Evolutionary conservation across 2,113 vertebrate species (phyloP).

Genomic region (Amphilophus citrinellus): DNA sequence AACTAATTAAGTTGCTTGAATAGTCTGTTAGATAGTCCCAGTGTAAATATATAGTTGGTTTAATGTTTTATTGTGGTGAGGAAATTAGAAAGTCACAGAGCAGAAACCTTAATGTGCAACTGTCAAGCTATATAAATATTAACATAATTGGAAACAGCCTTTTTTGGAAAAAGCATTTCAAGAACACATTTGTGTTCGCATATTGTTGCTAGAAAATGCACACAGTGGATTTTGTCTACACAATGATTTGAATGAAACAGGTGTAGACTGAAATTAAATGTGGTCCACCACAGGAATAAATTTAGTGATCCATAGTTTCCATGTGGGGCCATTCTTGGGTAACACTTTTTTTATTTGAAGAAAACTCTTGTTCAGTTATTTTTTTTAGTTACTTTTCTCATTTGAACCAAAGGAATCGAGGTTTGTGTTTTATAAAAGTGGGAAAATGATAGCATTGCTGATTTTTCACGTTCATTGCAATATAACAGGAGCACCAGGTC

Average conservation of each 20-base stretch:
- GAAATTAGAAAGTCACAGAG: conserved; percentile 12
- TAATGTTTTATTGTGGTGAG: conserved; percentile 7
- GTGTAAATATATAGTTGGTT: conserved; percentile 7
- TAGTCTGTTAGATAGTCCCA: not conserved
- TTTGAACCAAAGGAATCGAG: not conserved
- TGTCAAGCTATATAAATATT: conserved; percentile 21
- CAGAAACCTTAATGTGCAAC: conserved; percentile 15
- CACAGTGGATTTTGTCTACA: not conserved
- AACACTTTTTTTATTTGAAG: not conserved
- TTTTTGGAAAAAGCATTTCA: not conserved
- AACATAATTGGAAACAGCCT: not conserved
- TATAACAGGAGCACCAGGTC: not conserved
- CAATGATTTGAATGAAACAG: not conserved
- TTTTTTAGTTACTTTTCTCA: not conserved
- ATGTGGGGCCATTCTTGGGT: not conserved
- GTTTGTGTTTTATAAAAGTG: not conserved
- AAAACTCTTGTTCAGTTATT: not conserved
- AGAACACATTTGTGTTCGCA: not conserved
- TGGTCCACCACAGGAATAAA: not conserved
- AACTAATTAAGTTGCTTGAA: conserved; percentile 11
- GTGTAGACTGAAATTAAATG: not conserved
- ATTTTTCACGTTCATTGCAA: not conserved
- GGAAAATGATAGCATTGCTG: not conserved
- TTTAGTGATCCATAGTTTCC: not conserved
- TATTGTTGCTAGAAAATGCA: not conserved